Percentiles rank a stretch among this genome's conserved stretches.
phyloP scores from a whole-genome alignment of 2,113 vertebrate species.

The Geococcyx californianus region DNA sequence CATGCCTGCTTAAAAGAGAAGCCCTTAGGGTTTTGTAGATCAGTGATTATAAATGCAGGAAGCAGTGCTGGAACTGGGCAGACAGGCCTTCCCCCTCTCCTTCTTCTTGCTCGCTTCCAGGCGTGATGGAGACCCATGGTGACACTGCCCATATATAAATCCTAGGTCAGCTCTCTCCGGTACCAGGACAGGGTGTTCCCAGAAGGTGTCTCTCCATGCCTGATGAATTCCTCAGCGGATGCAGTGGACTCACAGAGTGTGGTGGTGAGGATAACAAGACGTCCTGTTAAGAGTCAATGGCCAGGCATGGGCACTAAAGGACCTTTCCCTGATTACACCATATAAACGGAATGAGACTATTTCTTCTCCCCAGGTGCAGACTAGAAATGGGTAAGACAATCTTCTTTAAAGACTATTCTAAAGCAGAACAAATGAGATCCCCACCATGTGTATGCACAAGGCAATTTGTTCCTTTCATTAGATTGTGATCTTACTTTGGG shows the following conservation, averaged over 20 bases:
- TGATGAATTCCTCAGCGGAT: not conserved
- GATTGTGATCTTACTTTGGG: not conserved
- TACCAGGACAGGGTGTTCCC: accelerated
- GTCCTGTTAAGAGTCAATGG: not conserved
- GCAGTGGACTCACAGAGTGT: not conserved
- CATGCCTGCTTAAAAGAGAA: not conserved
- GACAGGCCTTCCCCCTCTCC: not conserved
- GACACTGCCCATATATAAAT: not conserved
- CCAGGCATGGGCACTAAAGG: not conserved
- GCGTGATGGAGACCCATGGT: not conserved
- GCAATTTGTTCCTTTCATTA: not conserved
- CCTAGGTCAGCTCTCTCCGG: not conserved
- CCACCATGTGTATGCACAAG: not conserved
- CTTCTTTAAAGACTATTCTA: not conserved
- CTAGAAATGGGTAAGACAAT: not conserved
- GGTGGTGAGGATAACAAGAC: not conserved
- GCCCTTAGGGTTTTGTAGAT: not conserved
- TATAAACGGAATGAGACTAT: not conserved
- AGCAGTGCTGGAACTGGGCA: not conserved
- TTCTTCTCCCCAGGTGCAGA: not conserved
- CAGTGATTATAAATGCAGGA: not conserved
- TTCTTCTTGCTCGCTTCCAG: not conserved
- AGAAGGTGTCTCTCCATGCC: not conserved
- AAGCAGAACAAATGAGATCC: not conserved
- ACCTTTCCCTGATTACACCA: accelerated